Evolutionary conservation across 35 echinoderm and acorn worm species (phyloP).

Genomic region (Diadema setosum): DNA sequence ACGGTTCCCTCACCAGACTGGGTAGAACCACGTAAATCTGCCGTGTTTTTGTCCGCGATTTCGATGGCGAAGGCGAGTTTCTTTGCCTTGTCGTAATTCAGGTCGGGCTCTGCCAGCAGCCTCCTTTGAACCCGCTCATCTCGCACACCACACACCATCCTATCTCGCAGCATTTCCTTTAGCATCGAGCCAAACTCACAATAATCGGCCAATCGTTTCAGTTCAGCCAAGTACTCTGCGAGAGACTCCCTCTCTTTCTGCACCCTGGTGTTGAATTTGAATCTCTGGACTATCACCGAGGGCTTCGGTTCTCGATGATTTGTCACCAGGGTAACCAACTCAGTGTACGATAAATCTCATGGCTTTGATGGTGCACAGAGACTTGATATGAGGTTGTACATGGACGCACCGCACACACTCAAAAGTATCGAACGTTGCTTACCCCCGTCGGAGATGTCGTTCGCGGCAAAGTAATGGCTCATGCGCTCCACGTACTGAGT

Average conservation of each 20-base stretch:
- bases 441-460: constrained; percentile 13
- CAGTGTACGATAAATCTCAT: constrained; percentile 8
- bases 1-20: too few relatives aligned
- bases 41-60: too few relatives aligned
- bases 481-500: constrained; percentile 10
- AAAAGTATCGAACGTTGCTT: constrained; percentile 23
- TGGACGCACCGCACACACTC: not conserved
- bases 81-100: too few relatives aligned
- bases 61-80: constrained; percentile 14
- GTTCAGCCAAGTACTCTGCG: constrained; percentile 20
- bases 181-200: constrained; percentile 42
- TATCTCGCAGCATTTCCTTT: constrained; percentile 36
- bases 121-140: constrained; percentile 45
- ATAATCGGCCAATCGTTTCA: constrained; percentile 5
- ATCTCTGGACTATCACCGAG: constrained; percentile 34
- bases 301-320: constrained; percentile 53
- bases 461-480: constrained; percentile 37
- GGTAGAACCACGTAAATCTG: too few relatives aligned
- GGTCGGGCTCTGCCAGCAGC: constrained; percentile 4
- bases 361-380: constrained; percentile 34
- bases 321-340: constrained; percentile 24
- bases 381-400: constrained; percentile 32
- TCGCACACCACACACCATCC: constrained; percentile 53
- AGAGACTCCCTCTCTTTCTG: constrained; percentile 25
- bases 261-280: constrained; percentile 40